A percentile compares a stretch with the other conserved stretches of the same genome.
Evolutionary conservation across 2,113 vertebrate species (phyloP).

Genomic region (Bufo gargarizans): DNA sequence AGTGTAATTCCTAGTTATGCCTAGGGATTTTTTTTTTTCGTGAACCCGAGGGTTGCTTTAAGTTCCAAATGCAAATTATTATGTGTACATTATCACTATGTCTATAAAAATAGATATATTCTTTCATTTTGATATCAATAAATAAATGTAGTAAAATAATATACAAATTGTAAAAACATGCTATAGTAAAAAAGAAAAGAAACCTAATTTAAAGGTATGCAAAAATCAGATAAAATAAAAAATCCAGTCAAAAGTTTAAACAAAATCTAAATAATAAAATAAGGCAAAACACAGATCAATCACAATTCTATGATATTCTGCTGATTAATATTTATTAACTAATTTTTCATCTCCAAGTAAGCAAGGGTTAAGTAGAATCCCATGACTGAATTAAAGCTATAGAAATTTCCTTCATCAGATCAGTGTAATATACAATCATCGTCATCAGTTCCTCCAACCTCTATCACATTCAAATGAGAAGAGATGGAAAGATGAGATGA

Average conservation of each 20-base stretch:
- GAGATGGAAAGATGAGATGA: conserved; percentile 22
- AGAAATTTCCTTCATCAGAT: neutral
- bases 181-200: neutral
- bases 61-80: neutral
- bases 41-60: too few species aligned
- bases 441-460: conserved; percentile 1
- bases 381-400: neutral
- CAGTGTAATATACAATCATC: neutral
- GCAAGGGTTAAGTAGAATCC: neutral
- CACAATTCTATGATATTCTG: neutral
- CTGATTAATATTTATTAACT: neutral
- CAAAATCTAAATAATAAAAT: too few species aligned
- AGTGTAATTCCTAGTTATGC: too few species aligned
- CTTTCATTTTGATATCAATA: too few species aligned
- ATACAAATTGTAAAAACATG: neutral
- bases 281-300: neutral
- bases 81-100: too few species aligned
- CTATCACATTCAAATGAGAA: conserved; percentile 12
- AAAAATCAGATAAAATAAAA: too few species aligned
- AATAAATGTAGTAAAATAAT: too few species aligned
- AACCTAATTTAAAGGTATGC: too few species aligned
- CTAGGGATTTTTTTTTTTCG: too few species aligned
- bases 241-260: too few species aligned
- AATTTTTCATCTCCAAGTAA: neutral
- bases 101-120: too few species aligned